Conservation (phyloP, 2,888 invertebrate genomes). For the Lithophane leautieri region DNA sequence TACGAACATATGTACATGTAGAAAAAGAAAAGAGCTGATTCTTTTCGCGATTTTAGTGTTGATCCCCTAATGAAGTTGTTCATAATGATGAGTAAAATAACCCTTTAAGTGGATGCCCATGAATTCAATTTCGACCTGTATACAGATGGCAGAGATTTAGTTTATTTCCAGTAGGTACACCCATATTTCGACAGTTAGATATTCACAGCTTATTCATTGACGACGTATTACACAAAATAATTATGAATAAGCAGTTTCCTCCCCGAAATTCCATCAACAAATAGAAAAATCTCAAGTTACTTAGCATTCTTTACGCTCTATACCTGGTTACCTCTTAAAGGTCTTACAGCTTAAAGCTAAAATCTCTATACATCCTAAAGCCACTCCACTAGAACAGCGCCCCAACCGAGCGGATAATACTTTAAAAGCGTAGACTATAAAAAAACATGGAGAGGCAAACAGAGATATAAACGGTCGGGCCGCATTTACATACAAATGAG, state of each 20-base stretch:
- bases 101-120: too few species aligned
- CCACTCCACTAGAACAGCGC: constrained; percentile 59
- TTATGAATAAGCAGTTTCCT: background rate
- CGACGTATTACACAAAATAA: background rate
- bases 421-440: constrained; percentile 76
- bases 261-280: background rate
- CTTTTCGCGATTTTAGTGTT: too few species aligned
- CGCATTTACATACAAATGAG: constrained; percentile 88
- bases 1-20: too few species aligned
- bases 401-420: constrained; percentile 67
- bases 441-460: constrained; percentile 82
- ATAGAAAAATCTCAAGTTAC: constrained; percentile 10
- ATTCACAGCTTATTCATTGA: background rate
- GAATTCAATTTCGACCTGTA: too few species aligned
- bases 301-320: constrained; percentile 14
- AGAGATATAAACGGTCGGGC: constrained; percentile 83
- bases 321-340: constrained; percentile 46
- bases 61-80: too few species aligned
- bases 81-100: too few species aligned
- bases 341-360: constrained; percentile 52
- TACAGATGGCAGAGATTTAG: background rate
- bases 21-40: too few species aligned
- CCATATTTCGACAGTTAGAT: background rate
- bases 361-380: constrained; percentile 59
- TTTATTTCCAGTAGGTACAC: background rate